Evolutionary conservation across 2,113 vertebrate species (phyloP).

Genomic region (Tachysurus fulvidraco): DNA sequence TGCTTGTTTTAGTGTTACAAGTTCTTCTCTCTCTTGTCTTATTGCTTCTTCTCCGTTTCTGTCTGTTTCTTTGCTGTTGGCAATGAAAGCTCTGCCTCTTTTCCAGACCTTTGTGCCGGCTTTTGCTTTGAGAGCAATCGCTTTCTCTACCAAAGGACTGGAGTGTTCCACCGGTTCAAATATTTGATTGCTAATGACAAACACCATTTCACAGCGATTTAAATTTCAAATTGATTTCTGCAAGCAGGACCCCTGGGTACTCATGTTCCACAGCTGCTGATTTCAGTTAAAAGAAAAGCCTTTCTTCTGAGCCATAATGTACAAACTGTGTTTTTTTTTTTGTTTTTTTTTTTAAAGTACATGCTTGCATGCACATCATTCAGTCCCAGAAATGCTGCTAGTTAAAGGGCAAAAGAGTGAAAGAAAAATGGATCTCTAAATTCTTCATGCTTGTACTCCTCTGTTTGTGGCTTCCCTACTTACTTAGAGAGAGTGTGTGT

Average conservation of each 20-base stretch:
- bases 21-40: neutral
- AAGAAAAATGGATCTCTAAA: slow-evolving; percentile 70
- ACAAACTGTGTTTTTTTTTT: slow-evolving; percentile 70
- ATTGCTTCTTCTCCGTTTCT: neutral
- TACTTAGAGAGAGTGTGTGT: neutral
- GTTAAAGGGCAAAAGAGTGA: slow-evolving; percentile 56
- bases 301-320: slow-evolving; percentile 71
- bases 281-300: slow-evolving; percentile 76
- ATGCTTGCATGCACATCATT: slow-evolving; percentile 65
- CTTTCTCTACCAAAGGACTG: slow-evolving; percentile 24
- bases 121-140: slow-evolving; percentile 35
- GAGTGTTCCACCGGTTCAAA: slow-evolving; percentile 71
- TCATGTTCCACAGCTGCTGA: slow-evolving; percentile 70
- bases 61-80: neutral
- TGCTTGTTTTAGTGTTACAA: neutral
- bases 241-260: slow-evolving; percentile 69
- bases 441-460: slow-evolving; percentile 73
- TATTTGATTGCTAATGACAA: slow-evolving; percentile 81
- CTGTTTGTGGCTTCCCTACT: slow-evolving; percentile 68
- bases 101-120: slow-evolving; percentile 36
- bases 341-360: slow-evolving; percentile 72
- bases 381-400: slow-evolving; percentile 67
- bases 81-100: neutral
- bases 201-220: slow-evolving; percentile 72
- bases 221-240: slow-evolving; percentile 77